Base-by-base conservation (phyloP, 1,140 invertebrate species). In the Drosophila athabasca region DNA sequence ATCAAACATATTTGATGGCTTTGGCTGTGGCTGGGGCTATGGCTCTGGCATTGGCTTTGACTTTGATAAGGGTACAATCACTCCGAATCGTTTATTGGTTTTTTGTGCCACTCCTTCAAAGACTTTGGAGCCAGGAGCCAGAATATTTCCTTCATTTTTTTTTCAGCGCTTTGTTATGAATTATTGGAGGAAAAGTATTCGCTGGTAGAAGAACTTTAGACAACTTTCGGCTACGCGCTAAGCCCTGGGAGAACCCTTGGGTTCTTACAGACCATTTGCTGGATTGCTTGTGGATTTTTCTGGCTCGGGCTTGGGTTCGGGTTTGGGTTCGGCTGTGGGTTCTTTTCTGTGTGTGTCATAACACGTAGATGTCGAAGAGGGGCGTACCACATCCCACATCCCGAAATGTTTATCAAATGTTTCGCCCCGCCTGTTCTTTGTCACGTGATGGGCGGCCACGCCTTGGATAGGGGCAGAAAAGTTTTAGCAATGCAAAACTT, bases 391-490 rank as follows among this genome's bases (percentile, higher is more conserved):
- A 26, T 26, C 24, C 8, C 8, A 9, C 51, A 80, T 87, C 75
- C 11, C 79, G 75, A 80, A 82, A 82, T 85, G 82, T 87, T 85
- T 85, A 85, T 87, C 82, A 87, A 85, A 85, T 87, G 82, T 82
- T 85, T 87, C 77, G 66, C 68, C 71, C 45, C 15, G 46, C 24
- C 62, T 76, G 66, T 85, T 79, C 78, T 85, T 77, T 87, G 82
- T 87, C 82, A 87, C 81, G 82, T 85, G 81, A 72, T 60, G 45
- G 41, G 54, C 46, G 60, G 24, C 24, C 24, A 26, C 24, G 24
- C 24, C 24, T 26, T 5, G 24, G 24, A 26, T 26, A 26, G 43
- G 13, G 31, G 22, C 44, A 46, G 24, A 5, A 76, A 85, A 85
- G 72, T 64, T 64, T 85, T 87, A 64, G 66, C 82, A 87, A 65